Conservation (phyloP, 53 echinoderm and acorn worm genomes). For the Astropecten irregularis region DNA sequence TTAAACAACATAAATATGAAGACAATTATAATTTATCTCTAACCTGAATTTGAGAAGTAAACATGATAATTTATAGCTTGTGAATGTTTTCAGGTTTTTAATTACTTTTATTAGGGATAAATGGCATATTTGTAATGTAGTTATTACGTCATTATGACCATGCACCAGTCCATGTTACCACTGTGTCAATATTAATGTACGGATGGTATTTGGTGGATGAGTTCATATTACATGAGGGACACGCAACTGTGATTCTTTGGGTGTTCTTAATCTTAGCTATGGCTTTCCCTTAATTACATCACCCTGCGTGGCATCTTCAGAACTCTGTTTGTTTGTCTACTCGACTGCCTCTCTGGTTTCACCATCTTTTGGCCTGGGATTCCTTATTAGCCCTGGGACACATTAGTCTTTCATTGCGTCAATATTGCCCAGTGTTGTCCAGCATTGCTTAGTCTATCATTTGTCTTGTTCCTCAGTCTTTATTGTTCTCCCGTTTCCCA, state of each 20-base stretch:
- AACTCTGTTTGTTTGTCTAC: conserved; percentile 8
- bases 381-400: conserved; percentile 3
- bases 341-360: conserved; percentile 20
- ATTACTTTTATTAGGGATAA: no score
- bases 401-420: conserved; percentile 47
- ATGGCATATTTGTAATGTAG: no score
- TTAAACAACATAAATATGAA: no score
- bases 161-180: background rate
- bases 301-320: background rate
- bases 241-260: background rate
- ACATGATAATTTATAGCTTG: no score
- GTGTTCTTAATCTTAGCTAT: background rate
- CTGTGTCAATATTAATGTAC: background rate
- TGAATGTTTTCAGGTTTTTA: no score
- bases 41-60: no score
- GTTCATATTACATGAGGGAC: no score
- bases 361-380: background rate
- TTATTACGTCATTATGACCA: no score
- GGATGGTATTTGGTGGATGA: background rate
- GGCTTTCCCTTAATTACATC: background rate
- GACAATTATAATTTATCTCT: no score
- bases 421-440: conserved; percentile 20
- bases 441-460: conserved; percentile 24
- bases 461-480: conserved; percentile 32
- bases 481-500: conserved; percentile 40